A percentile compares a stretch with the other conserved stretches of the same genome.
Evolutionary conservation across 2,797 vertebrate species (phyloP).

Genomic region (Oryzias sinensis): DNA sequence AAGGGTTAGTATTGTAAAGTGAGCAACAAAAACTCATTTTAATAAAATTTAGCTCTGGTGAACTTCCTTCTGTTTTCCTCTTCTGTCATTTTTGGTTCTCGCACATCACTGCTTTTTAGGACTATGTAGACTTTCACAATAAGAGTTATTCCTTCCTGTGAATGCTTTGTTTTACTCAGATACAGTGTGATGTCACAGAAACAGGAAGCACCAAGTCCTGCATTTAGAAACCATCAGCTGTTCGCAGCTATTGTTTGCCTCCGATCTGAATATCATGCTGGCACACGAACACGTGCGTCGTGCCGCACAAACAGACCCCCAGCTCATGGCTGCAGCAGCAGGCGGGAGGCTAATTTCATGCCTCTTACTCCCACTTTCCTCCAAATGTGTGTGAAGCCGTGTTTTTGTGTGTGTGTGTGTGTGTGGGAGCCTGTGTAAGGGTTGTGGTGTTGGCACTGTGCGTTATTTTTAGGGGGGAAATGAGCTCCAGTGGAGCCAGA

Average conservation of each 20-base stretch:
- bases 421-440: conserved; percentile 33
- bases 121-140: too few species aligned
- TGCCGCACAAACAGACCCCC: conserved; percentile 12
- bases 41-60: too few species aligned
- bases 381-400: conserved; percentile 48
- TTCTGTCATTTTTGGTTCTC: too few species aligned
- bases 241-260: conserved; percentile 50
- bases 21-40: too few species aligned
- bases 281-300: conserved; percentile 2
- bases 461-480: conserved; percentile 76
- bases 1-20: too few species aligned
- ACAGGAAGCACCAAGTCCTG: conserved; percentile 27
- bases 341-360: conserved; percentile 58
- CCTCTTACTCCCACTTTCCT: conserved; percentile 55
- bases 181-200: conserved; percentile 11
- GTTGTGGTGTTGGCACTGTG: conserved; percentile 67
- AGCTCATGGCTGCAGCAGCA: conserved; percentile 28
- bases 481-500: conserved; percentile 71
- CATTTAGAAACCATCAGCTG: conserved; percentile 62
- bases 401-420: conserved; percentile 29
- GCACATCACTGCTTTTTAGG: too few species aligned
- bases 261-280: conserved; percentile 9
- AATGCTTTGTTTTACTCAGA: too few species aligned
- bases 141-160: too few species aligned
- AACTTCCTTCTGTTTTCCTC: too few species aligned